phyloP scores from a whole-genome alignment of 2,797 vertebrate genomes.

The Tauraco hartlaubi region DNA sequence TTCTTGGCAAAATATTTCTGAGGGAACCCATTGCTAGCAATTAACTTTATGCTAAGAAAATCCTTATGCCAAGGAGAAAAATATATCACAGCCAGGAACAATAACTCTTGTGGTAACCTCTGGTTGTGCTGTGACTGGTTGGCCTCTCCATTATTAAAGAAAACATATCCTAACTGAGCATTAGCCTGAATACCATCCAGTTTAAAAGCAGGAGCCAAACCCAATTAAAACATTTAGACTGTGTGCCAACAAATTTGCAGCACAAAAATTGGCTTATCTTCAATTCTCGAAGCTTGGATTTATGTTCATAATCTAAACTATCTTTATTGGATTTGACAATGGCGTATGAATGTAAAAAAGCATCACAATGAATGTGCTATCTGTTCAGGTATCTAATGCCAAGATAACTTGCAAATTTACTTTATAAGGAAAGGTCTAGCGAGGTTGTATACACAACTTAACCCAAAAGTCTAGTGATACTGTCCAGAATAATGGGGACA shows the following conservation, averaged over 20 bases:
- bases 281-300: background rate
- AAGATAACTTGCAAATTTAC: background rate
- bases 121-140: background rate
- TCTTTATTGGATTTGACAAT: background rate
- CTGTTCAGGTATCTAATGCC: background rate
- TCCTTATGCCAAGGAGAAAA: background rate
- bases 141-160: background rate
- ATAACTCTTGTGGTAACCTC: background rate
- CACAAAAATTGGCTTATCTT: background rate
- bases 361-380: background rate
- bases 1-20: conserved; percentile 22
- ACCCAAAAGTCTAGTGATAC: background rate
- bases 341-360: background rate
- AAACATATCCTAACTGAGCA: background rate
- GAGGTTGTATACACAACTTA: background rate
- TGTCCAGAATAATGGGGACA: background rate
- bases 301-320: background rate
- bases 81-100: background rate
- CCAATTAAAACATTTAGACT: background rate
- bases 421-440: background rate
- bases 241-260: background rate
- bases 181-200: background rate
- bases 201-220: background rate
- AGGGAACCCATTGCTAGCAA: background rate
- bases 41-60: background rate